Conservation (phyloP, 2,797 vertebrate genomes). For the Eleutherodactylus coqui region DNA sequence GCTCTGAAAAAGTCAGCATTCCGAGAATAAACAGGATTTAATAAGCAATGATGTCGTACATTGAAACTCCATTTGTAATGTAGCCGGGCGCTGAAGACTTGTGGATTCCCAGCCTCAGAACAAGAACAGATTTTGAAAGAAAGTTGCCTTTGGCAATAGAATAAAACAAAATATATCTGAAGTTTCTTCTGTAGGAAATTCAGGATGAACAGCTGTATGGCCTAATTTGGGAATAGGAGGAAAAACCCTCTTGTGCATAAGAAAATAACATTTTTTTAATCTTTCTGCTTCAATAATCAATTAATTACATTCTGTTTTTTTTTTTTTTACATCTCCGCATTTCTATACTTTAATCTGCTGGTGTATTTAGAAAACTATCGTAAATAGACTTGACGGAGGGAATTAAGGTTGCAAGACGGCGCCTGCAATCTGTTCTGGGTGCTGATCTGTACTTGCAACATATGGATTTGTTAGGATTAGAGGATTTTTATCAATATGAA, state of each 20-base stretch:
- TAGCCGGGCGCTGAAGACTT: background rate
- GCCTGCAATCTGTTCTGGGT: constrained; percentile 30
- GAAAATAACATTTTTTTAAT: constrained; percentile 36
- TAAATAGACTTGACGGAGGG: constrained; percentile 25
- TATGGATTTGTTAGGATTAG: constrained; percentile 2
- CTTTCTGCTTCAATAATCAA: constrained; percentile 51
- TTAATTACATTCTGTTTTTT: constrained; percentile 50
- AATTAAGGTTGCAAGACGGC: constrained; percentile 23
- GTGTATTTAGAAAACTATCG: constrained; percentile 21
- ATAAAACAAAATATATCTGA: constrained; percentile 48
- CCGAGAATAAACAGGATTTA: constrained; percentile 26
- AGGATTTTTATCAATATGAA: constrained; percentile 13
- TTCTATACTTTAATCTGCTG: constrained; percentile 28
- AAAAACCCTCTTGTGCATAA: constrained; percentile 15
- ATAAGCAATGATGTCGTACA: constrained; percentile 19
- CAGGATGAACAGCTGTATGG: constrained; percentile 58
- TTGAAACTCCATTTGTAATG: constrained; percentile 24
- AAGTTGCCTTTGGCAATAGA: constrained; percentile 41
- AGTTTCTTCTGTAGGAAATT: constrained; percentile 42
- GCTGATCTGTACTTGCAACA: constrained; percentile 17
- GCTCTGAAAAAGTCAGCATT: constrained; percentile 8
- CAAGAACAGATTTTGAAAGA: constrained; percentile 52
- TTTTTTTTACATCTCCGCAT: constrained; percentile 13
- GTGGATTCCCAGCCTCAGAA: background rate
- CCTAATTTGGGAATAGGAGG: constrained; percentile 48